These are phyloP conservation scores for Bradypodion pumilum DNA, from an alignment of 2,797 vertebrate genomes.

Conservation along the genomic window DNA sequence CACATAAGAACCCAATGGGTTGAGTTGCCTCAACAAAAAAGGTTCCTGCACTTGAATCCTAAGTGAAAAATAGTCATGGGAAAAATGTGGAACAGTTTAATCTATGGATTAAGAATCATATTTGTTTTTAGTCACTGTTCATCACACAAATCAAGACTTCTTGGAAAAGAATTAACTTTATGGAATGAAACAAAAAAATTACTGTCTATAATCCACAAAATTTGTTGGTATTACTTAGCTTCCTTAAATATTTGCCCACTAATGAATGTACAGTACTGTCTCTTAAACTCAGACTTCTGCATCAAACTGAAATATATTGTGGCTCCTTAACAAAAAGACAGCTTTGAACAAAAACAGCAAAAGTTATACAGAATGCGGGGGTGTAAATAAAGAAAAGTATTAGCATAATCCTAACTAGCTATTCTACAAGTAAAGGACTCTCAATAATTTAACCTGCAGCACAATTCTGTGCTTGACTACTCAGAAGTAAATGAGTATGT, in stretches of 20 bases:
- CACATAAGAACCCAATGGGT: too few relatives aligned
- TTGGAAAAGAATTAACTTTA: neutral
- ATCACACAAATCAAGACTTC: neutral
- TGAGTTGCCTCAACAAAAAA: too few relatives aligned
- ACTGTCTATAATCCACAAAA: neutral
- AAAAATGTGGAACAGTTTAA: neutral
- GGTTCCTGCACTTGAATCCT: neutral
- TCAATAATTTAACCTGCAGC: neutral
- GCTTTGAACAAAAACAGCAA: neutral
- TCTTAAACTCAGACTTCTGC: neutral
- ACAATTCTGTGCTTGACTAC: neutral
- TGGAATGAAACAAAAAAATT: neutral
- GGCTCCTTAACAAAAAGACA: neutral
- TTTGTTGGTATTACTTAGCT: neutral
- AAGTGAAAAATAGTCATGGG: neutral
- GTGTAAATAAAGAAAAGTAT: constrained; percentile 8
- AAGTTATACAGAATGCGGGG: constrained; percentile 18
- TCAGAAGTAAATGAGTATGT: neutral
- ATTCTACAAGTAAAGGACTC: constrained; percentile 42
- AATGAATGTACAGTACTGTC: neutral
- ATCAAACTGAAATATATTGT: neutral
- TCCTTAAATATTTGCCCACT: neutral
- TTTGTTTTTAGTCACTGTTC: neutral
- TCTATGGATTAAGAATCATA: neutral
- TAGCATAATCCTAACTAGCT: constrained; percentile 1